These are phyloP conservation scores for Hirtodrosophila cameraria DNA, from an alignment of 2,888 invertebrate genomes.

Conservation along the genomic window DNA sequence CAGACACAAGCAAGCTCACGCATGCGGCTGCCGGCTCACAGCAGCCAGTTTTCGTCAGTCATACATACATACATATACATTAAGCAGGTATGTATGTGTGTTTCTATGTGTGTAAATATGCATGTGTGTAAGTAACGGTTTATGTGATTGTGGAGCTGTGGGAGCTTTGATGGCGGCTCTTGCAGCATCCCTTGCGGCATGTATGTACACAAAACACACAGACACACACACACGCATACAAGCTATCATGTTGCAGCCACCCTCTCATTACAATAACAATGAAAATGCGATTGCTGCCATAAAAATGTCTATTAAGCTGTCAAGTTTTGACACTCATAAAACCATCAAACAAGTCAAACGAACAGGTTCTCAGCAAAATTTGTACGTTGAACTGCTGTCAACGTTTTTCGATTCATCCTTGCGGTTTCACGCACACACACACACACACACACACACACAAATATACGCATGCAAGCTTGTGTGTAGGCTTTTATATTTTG, in stretches of 20 bases:
- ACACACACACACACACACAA: slow-evolving; percentile 4
- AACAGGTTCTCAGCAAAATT: slow-evolving; percentile 77
- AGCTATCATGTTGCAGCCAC: slow-evolving; percentile 7
- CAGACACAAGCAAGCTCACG: slow-evolving; percentile 9
- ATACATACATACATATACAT: neutral
- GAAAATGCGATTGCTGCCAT: slow-evolving; percentile 65
- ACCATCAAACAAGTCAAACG: slow-evolving; percentile 82
- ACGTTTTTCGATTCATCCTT: slow-evolving; percentile 59
- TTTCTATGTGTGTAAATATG: neutral
- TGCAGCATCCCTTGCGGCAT: slow-evolving; percentile 40
- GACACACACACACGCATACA: slow-evolving; percentile 1
- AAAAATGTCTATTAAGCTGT: slow-evolving; percentile 81
- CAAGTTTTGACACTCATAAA: slow-evolving; percentile 82
- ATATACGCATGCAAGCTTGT: slow-evolving; percentile 9
- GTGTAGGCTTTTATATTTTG: slow-evolving; percentile 43
- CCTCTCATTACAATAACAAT: slow-evolving; percentile 52
- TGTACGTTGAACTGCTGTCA: slow-evolving; percentile 62
- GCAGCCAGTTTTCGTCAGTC: slow-evolving; percentile 13
- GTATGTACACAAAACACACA: slow-evolving; percentile 10
- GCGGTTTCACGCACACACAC: slow-evolving; percentile 31
- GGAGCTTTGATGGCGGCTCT: slow-evolving; percentile 16
- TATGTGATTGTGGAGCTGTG: neutral
- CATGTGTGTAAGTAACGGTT: neutral
- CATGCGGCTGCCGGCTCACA: slow-evolving; percentile 11
- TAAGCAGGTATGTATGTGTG: neutral